These are phyloP conservation scores for Brachionus sp. DNA, from an alignment of 1,140 invertebrate species.

Conservation along the genomic window DNA sequence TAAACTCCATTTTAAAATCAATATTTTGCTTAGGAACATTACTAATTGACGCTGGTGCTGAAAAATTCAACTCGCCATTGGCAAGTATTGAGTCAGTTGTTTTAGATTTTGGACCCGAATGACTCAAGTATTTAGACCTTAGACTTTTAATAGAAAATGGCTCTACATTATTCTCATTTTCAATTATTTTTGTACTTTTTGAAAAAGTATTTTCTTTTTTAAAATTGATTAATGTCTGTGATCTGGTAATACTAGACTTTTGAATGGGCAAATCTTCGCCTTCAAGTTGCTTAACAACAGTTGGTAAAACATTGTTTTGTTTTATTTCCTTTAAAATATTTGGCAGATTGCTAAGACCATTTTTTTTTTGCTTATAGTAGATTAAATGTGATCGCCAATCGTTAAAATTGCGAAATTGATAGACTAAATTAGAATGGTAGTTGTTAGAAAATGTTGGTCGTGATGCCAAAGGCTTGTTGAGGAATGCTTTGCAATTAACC, in stretches of 20 bases:
- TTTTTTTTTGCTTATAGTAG: constrained; percentile 31
- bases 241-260: neutral
- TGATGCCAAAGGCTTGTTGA: neutral
- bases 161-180: neutral
- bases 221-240: neutral
- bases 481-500: neutral
- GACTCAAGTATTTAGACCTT: neutral
- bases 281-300: neutral
- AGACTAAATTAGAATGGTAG: neutral
- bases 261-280: neutral
- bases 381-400: constrained; percentile 39
- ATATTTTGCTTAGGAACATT: constrained; percentile 5
- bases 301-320: neutral
- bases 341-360: constrained; percentile 1
- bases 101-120: neutral
- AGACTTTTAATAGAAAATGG: neutral
- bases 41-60: neutral
- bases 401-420: constrained; percentile 35
- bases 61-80: constrained; percentile 1
- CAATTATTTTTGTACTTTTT: neutral
- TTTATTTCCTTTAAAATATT: constrained; percentile 5
- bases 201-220: neutral
- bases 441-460: neutral
- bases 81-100: neutral
- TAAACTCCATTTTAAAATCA: constrained; percentile 14